Evolutionary conservation across 2,113 vertebrate species (phyloP).

Genomic region (Mystacornis crossleyi): DNA sequence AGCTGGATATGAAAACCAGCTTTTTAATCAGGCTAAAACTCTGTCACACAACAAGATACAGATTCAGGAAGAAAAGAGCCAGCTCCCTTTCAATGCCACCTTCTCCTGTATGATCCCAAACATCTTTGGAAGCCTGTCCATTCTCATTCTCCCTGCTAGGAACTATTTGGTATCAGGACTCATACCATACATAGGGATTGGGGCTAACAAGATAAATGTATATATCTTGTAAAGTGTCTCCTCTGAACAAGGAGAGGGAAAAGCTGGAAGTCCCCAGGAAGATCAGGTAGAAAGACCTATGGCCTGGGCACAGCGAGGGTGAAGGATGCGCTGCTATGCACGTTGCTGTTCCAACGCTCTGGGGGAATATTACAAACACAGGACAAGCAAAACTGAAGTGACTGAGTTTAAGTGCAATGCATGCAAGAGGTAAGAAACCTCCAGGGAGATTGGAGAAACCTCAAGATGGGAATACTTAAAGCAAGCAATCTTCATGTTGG

Average conservation of each 20-base stretch:
- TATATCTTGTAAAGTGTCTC: neutral
- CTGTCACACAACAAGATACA: neutral
- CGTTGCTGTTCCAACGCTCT: neutral
- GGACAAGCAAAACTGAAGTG: neutral
- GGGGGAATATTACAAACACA: neutral
- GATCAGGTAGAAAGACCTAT: neutral
- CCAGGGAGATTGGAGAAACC: neutral
- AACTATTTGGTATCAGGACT: neutral
- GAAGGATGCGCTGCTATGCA: rapidly evolving
- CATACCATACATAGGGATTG: rapidly evolving
- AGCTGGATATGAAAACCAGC: neutral
- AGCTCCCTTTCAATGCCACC: neutral
- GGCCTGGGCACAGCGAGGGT: rapidly evolving
- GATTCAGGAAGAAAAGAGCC: neutral
- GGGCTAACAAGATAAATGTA: neutral
- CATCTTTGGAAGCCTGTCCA: neutral
- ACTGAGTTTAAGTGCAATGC: neutral
- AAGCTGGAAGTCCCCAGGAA: neutral
- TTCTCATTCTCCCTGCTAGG: neutral
- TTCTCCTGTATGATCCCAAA: neutral
- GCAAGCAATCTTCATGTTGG: neutral
- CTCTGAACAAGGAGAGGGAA: neutral
- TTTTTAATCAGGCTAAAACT: neutral
- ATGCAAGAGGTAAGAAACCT: neutral
- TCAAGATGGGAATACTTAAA: neutral